These are phyloP conservation scores for Chloroceryle amazona DNA, from an alignment of 2,797 vertebrate genomes.

Conservation along the genomic window DNA sequence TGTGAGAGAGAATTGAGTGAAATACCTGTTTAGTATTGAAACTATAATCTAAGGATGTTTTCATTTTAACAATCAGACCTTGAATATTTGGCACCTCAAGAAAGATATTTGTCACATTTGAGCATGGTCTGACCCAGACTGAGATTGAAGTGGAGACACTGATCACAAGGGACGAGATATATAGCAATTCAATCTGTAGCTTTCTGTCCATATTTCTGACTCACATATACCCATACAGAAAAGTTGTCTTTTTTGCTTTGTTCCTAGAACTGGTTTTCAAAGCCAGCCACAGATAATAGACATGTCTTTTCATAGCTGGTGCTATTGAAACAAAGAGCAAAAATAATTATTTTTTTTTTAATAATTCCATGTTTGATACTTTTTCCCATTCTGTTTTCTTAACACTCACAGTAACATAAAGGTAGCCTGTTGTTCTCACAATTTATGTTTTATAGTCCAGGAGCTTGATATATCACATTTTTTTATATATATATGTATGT, in stretches of 20 bases:
- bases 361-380: not conserved
- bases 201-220: not conserved
- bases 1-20: not conserved
- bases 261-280: not conserved
- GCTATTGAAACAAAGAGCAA: conserved; percentile 35
- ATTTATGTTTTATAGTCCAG: not conserved
- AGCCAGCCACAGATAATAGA: not conserved
- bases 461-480: not conserved
- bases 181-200: not conserved
- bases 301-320: not conserved
- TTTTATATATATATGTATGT: fast-evolving
- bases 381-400: not conserved
- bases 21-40: not conserved
- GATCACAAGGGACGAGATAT: not conserved
- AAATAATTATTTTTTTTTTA: not conserved
- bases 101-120: not conserved
- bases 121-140: not conserved
- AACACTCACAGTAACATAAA: not conserved
- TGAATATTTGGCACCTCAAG: not conserved
- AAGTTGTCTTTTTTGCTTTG: not conserved
- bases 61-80: not conserved
- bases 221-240: not conserved
- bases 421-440: not conserved
- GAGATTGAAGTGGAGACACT: not conserved
- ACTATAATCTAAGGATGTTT: not conserved